phyloP scores from a whole-genome alignment of 2,797 vertebrate genomes.

The Rallus crepitans region DNA sequence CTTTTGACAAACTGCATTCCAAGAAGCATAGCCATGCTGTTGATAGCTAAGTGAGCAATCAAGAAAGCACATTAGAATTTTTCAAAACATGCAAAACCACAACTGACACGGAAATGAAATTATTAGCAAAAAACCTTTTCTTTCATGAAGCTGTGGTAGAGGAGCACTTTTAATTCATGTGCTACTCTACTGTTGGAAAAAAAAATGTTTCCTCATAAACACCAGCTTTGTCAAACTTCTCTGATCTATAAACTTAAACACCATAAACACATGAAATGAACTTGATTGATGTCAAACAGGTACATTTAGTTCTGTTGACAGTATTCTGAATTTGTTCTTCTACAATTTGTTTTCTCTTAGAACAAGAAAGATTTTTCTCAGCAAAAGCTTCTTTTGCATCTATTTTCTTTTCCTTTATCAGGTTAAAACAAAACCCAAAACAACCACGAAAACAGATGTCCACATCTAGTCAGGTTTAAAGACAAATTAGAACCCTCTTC shows the following conservation, averaged over 20 bases:
- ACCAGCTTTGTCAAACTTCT: not conserved
- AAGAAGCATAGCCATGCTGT: not conserved
- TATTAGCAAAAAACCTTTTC: not conserved
- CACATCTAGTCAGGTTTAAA: not conserved
- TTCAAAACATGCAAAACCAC: not conserved
- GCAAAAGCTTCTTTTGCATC: not conserved
- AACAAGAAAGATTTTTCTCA: not conserved
- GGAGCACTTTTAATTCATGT: not conserved
- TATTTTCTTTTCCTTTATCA: not conserved
- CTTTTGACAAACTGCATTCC: not conserved
- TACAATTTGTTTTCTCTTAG: not conserved
- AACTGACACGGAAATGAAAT: not conserved
- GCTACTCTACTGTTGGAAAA: not conserved
- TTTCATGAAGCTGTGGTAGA: not conserved
- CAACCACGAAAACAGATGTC: not conserved
- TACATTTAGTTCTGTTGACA: not conserved
- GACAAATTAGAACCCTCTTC: not conserved
- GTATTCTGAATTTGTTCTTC: not conserved
- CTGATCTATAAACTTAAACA: not conserved
- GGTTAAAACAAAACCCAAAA: not conserved
- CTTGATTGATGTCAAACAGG: not conserved
- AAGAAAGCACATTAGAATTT: not conserved
- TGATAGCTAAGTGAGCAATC: not conserved
- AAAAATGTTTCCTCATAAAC: not conserved
- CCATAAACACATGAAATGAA: not conserved